These are phyloP conservation scores for Drosophila anomelani DNA, from an alignment of 2,888 invertebrate genomes.

Conservation along the genomic window DNA sequence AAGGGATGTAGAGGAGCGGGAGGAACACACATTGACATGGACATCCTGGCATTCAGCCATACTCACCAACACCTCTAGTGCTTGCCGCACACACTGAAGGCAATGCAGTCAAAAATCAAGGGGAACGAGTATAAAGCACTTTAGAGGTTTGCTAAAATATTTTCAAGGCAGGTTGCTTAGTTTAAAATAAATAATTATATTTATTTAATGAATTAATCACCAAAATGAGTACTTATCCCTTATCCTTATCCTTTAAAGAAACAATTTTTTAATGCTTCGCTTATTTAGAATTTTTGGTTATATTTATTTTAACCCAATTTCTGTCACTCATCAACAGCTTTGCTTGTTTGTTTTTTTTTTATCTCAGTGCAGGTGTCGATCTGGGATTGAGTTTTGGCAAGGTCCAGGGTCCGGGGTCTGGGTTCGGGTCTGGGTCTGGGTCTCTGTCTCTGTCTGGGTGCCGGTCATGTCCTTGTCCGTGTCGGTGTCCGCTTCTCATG, in stretches of 20 bases:
- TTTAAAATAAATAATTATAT: neutral
- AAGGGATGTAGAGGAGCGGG: slow-evolving; percentile 6
- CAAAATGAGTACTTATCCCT: neutral
- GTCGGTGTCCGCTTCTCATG: slow-evolving; percentile 26
- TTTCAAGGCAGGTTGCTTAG: neutral
- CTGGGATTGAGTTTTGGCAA: slow-evolving; percentile 12
- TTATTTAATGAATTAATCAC: neutral
- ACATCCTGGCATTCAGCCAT: slow-evolving; percentile 30
- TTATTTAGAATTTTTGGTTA: neutral
- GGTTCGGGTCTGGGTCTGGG: slow-evolving; percentile 7
- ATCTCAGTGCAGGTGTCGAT: slow-evolving; percentile 18
- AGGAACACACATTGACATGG: slow-evolving; percentile 16
- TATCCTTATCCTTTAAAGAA: too few relatives aligned
- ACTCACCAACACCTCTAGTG: slow-evolving; percentile 32
- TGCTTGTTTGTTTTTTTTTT: neutral
- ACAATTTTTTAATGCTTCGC: neutral
- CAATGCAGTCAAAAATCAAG: slow-evolving; percentile 2
- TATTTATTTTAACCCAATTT: neutral
- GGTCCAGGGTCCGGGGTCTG: neutral
- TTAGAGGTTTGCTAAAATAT: neutral
- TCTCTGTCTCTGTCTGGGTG: slow-evolving; percentile 16
- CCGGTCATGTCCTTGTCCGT: slow-evolving; percentile 7
- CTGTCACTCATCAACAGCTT: neutral
- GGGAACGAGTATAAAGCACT: neutral
- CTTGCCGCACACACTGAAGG: slow-evolving; percentile 6